Conservation (phyloP, 2,888 invertebrate species). For the Chrysolina americana region DNA sequence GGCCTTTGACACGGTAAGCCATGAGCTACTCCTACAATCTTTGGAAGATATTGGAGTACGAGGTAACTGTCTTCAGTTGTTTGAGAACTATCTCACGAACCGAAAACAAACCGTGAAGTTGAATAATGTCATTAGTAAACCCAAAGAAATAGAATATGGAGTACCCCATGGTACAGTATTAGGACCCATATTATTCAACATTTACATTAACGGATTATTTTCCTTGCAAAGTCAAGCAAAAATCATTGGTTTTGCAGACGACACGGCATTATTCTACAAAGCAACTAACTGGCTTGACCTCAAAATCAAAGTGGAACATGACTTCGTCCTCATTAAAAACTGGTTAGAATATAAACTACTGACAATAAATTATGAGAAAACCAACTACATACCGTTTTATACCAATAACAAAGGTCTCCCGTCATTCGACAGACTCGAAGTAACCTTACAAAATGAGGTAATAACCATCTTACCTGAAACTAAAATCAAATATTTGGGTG, state of each 20-base stretch:
- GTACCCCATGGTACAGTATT: not conserved
- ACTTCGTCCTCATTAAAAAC: not conserved
- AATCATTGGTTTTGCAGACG: not conserved
- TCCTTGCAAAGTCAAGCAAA: not conserved
- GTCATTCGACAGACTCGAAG: not conserved
- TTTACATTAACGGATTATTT: not conserved
- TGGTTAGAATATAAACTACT: no score
- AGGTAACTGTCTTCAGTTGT: not conserved
- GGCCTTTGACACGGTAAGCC: no score
- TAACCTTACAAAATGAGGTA: not conserved
- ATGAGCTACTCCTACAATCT: not conserved
- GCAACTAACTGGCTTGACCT: not conserved
- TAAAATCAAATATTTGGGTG: conserved; percentile 1
- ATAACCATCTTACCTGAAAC: not conserved
- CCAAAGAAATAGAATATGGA: not conserved
- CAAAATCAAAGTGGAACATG: not conserved
- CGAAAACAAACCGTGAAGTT: not conserved
- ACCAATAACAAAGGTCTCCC: not conserved
- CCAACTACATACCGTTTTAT: not conserved
- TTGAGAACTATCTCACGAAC: not conserved
- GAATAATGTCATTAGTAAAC: not conserved
- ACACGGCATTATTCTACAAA: not conserved
- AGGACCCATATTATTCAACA: no score
- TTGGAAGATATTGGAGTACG: not conserved
- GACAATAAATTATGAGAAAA: not conserved